A percentile compares a stretch with the other conserved stretches of the same genome.
phyloP scores from a whole-genome alignment of 2,113 vertebrate species.

The Trogon surrucura region DNA sequence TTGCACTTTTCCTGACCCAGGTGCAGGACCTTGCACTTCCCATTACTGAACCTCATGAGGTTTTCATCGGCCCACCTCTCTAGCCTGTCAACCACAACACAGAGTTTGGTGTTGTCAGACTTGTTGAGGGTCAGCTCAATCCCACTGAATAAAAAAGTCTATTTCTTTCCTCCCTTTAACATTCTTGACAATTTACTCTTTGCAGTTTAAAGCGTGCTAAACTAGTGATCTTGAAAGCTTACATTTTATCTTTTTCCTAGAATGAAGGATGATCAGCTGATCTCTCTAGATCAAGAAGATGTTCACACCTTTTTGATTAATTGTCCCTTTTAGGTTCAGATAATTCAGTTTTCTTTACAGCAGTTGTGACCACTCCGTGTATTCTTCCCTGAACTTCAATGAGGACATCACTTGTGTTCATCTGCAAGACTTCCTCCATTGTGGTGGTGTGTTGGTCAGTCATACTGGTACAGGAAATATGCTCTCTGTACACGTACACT shows the following conservation, averaged over 20 bases:
- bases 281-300: not conserved
- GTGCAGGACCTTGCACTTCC: too few relatives aligned
- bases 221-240: not conserved
- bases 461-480: not conserved
- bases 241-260: not conserved
- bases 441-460: fast-evolving
- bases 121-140: not conserved
- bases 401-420: not conserved
- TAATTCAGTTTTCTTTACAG: not conserved
- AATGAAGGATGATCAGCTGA: not conserved
- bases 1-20: too few relatives aligned
- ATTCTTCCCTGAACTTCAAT: not conserved
- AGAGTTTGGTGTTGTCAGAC: too few relatives aligned
- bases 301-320: not conserved
- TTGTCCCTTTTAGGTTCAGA: not conserved
- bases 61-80: too few relatives aligned
- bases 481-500: not conserved
- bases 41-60: too few relatives aligned
- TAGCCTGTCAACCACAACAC: too few relatives aligned
- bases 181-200: too few relatives aligned
- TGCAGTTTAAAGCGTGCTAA: not conserved
- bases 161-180: too few relatives aligned
- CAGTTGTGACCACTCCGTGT: not conserved
- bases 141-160: too few relatives aligned
- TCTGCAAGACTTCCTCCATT: not conserved